phyloP scores from a whole-genome alignment of 2,888 invertebrate species.

The Congeria kusceri region DNA sequence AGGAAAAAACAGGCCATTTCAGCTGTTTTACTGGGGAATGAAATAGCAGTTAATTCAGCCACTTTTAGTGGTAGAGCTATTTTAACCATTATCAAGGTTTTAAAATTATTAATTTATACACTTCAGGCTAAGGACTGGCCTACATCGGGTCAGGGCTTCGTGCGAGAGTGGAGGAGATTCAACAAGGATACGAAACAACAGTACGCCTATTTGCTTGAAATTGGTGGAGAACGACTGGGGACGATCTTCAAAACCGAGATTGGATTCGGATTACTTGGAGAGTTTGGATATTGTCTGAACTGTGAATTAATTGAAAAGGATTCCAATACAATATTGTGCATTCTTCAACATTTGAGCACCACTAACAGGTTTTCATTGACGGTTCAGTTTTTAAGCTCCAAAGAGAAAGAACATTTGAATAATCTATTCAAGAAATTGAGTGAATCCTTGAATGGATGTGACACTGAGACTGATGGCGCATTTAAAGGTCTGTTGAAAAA shows the following conservation, averaged over 20 bases:
- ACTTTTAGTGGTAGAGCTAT: no score
- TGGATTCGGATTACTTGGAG: slow-evolving; percentile 85
- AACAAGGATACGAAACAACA: slow-evolving; percentile 74
- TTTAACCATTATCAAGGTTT: no score
- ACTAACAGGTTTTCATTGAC: slow-evolving; percentile 84
- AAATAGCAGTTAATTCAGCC: no score
- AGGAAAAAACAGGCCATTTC: no score
- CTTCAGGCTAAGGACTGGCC: slow-evolving; percentile 74
- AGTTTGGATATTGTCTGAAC: slow-evolving; percentile 83
- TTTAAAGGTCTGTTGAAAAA: not conserved
- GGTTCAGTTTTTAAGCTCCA: slow-evolving; percentile 84
- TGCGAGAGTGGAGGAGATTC: slow-evolving; percentile 81
- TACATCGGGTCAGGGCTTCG: slow-evolving; percentile 81
- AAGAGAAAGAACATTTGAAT: slow-evolving; percentile 82
- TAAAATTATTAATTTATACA: no score
- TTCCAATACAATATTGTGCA: slow-evolving; percentile 75
- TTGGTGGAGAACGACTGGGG: slow-evolving; percentile 72
- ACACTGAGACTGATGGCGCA: not conserved
- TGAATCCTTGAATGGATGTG: not conserved
- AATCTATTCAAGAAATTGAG: slow-evolving; percentile 83
- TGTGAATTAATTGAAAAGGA: slow-evolving; percentile 76
- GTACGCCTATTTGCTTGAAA: slow-evolving; percentile 72
- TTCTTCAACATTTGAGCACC: slow-evolving; percentile 83
- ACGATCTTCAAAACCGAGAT: slow-evolving; percentile 84
- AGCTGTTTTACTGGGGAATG: no score